Percentiles rank a stretch among this genome's conserved stretches.
Evolutionary conservation across 2,797 vertebrate species (phyloP).

Genomic region (Peromyscus attwateri): DNA sequence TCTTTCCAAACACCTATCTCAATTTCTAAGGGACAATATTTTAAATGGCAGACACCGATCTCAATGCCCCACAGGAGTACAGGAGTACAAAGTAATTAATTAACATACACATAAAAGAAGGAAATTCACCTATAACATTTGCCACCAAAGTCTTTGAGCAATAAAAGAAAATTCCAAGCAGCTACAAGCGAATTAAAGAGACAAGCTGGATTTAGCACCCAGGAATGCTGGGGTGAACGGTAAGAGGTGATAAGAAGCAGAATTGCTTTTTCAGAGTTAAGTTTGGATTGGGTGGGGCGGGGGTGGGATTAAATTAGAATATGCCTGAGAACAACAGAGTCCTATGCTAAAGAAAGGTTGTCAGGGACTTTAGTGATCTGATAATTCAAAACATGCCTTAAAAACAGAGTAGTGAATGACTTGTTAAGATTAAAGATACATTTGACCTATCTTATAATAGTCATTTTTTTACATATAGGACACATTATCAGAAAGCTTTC

Average conservation of each 20-base stretch:
- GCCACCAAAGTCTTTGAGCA: slow-evolving; percentile 45
- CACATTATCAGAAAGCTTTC: background rate
- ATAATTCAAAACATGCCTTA: background rate
- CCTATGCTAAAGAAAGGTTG: background rate
- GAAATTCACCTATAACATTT: slow-evolving; percentile 11
- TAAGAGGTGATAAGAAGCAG: background rate
- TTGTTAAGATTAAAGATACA: background rate
- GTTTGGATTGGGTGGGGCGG: background rate
- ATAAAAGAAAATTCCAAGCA: slow-evolving; percentile 47
- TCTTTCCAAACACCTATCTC: background rate
- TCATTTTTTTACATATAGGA: background rate
- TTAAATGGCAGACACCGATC: slow-evolving; percentile 20
- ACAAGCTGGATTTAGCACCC: slow-evolving; percentile 18
- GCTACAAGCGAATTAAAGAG: background rate
- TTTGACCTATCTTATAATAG: background rate
- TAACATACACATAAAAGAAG: slow-evolving; percentile 47
- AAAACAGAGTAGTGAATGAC: background rate
- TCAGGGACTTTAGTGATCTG: background rate
- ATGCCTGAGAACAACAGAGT: background rate
- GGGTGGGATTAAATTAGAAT: background rate
- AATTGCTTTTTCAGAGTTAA: background rate
- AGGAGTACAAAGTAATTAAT: slow-evolving; percentile 56
- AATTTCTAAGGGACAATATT: slow-evolving; percentile 50
- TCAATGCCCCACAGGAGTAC: background rate
- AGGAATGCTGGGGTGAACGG: background rate